phyloP scores from a whole-genome alignment of 2,888 invertebrate species.

The Oxyscelio sp. region DNA sequence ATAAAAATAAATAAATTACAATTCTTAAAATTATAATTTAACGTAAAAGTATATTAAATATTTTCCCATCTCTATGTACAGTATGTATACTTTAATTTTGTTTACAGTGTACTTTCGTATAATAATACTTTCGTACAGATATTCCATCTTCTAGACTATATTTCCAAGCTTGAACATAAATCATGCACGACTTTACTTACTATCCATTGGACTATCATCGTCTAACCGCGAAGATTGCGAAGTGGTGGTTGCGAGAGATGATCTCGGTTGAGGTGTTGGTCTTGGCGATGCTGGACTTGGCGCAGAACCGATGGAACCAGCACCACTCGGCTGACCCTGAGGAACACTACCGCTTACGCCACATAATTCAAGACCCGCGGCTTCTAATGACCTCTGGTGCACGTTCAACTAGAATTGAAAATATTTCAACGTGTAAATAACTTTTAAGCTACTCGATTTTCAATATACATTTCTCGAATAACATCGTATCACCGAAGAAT shows the following conservation, averaged over 20 bases:
- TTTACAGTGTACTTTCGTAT: too few species aligned
- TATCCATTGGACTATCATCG: slow-evolving; percentile 87
- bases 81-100: too few species aligned
- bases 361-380: slow-evolving; percentile 86
- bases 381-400: slow-evolving; percentile 87
- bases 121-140: too few species aligned
- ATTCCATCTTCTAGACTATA: too few species aligned
- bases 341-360: slow-evolving; percentile 85
- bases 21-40: too few species aligned
- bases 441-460: slow-evolving; percentile 3
- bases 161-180: too few species aligned
- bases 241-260: slow-evolving; percentile 82
- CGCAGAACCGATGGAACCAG: slow-evolving; percentile 87
- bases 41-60: too few species aligned
- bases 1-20: too few species aligned
- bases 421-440: slow-evolving; percentile 30
- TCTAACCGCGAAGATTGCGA: slow-evolving; percentile 87
- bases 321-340: slow-evolving; percentile 87
- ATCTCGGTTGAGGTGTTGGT: slow-evolving; percentile 86
- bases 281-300: slow-evolving; percentile 88
- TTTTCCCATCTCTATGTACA: too few species aligned
- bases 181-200: too few species aligned
- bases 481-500: slow-evolving; percentile 16
- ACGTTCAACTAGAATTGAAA: slow-evolving; percentile 86
- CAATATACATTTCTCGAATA: slow-evolving; percentile 8